Percentiles rank a stretch among this genome's conserved stretches.
phyloP scores from a whole-genome alignment of 2,113 vertebrate genomes.

The Grammomys surdaster region DNA sequence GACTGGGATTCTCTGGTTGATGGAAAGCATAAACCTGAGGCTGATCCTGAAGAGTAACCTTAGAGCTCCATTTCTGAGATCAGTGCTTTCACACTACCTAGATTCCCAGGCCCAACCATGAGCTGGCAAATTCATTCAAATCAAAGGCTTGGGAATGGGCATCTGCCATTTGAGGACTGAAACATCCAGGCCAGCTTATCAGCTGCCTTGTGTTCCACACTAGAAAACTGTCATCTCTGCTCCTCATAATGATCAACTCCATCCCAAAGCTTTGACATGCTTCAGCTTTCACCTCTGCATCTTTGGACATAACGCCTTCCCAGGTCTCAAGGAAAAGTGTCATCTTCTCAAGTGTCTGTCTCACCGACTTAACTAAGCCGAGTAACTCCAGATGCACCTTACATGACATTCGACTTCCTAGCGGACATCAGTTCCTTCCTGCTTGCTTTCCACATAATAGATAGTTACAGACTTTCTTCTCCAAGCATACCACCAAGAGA shows the following conservation, averaged over 20 bases:
- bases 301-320: background rate
- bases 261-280: background rate
- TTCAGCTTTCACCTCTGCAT: background rate
- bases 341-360: background rate
- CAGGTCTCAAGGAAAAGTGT: background rate
- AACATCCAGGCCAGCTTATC: background rate
- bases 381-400: background rate
- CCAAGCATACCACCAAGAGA: background rate
- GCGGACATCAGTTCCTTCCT: background rate
- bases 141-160: background rate
- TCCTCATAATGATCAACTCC: background rate
- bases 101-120: background rate
- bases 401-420: background rate
- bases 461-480: background rate
- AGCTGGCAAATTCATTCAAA: background rate
- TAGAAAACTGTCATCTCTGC: background rate
- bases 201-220: background rate
- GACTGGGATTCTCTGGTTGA: background rate
- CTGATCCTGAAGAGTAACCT: background rate
- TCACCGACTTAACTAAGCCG: background rate
- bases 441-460: background rate
- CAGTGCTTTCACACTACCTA: rapidly evolving
- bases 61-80: background rate
- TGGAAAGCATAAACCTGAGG: background rate
- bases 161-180: background rate